phyloP scores from a whole-genome alignment of 2,797 vertebrate species.

The Lithobates pipiens region DNA sequence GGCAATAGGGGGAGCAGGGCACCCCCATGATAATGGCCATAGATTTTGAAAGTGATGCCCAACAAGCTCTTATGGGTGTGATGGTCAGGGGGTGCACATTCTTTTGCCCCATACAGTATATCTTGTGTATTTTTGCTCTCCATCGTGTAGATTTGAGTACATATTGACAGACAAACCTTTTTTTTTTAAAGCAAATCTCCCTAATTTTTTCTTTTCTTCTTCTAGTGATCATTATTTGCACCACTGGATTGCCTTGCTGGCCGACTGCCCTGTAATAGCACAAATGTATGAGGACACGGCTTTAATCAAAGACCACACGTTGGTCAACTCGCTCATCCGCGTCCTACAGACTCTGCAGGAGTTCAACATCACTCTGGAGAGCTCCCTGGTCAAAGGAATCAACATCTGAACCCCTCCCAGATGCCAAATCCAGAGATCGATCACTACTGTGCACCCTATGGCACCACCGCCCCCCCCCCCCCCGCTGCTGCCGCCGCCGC shows the following conservation, averaged over 20 bases:
- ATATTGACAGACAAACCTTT: too few species aligned
- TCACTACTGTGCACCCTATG: slow-evolving; percentile 65
- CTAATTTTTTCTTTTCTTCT: neutral
- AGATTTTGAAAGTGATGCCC: too few species aligned
- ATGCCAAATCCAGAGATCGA: slow-evolving; percentile 40
- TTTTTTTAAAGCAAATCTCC: too few species aligned
- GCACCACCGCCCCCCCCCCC: neutral
- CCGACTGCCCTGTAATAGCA: slow-evolving; percentile 93
- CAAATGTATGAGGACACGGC: slow-evolving; percentile 99
- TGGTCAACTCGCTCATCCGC: slow-evolving; percentile 96
- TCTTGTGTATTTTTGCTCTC: too few species aligned
- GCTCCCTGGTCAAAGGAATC: slow-evolving; percentile 96
- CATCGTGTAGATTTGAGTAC: too few species aligned
- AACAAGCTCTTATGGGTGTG: too few species aligned
- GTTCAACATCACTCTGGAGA: slow-evolving; percentile 98
- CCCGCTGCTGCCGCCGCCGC: too few species aligned
- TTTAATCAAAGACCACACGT: slow-evolving; percentile 93
- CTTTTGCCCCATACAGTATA: too few species aligned
- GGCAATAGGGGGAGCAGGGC: too few species aligned
- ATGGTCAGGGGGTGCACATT: too few species aligned
- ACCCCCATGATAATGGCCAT: too few species aligned
- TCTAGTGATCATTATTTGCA: slow-evolving; percentile 94
- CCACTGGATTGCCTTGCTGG: slow-evolving; percentile 96
- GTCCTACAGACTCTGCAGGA: slow-evolving; percentile 98
- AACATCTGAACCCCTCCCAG: slow-evolving; percentile 72